phyloP scores from a whole-genome alignment of 2,113 vertebrate genomes.

The Arizona elegans region DNA sequence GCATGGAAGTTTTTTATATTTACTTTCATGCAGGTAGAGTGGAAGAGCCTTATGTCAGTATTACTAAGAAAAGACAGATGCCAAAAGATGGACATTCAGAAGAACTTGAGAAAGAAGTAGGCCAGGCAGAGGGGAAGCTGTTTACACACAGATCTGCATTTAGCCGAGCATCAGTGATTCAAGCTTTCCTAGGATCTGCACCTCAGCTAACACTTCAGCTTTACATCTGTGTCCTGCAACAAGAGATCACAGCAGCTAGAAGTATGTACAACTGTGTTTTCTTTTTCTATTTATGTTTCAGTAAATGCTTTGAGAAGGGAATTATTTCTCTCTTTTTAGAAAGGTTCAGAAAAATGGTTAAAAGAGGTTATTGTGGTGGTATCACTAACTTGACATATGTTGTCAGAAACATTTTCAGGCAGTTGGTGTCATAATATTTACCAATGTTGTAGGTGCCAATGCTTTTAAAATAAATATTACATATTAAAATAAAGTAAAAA shows the following conservation, averaged over 20 bases:
- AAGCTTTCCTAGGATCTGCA: slow-evolving; percentile 95
- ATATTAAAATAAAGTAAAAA: not conserved
- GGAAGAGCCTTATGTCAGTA: slow-evolving; percentile 98
- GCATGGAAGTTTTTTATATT: slow-evolving; percentile 90
- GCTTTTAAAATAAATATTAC: not conserved
- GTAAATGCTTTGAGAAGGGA: slow-evolving; percentile 11
- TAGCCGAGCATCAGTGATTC: slow-evolving; percentile 91
- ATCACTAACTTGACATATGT: not conserved
- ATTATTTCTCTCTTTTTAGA: not conserved
- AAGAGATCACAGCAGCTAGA: slow-evolving; percentile 79
- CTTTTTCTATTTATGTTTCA: not conserved
- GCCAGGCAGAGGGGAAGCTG: slow-evolving; percentile 93
- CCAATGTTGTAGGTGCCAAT: not conserved
- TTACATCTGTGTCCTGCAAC: slow-evolving; percentile 88
- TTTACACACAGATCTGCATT: slow-evolving; percentile 91
- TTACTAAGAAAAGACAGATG: slow-evolving; percentile 92
- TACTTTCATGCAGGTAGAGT: slow-evolving; percentile 81
- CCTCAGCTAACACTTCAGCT: slow-evolving; percentile 95
- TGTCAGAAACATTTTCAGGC: not conserved
- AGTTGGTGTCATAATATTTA: not conserved
- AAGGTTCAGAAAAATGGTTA: not conserved
- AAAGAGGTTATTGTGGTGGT: not conserved
- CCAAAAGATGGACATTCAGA: slow-evolving; percentile 83
- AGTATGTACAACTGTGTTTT: slow-evolving; percentile 70
- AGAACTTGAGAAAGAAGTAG: slow-evolving; percentile 92